Percentiles rank a stretch among this genome's conserved stretches.
Conservation (phyloP, 2,888 invertebrate genomes). For the Pachliopta kotzebuea region DNA sequence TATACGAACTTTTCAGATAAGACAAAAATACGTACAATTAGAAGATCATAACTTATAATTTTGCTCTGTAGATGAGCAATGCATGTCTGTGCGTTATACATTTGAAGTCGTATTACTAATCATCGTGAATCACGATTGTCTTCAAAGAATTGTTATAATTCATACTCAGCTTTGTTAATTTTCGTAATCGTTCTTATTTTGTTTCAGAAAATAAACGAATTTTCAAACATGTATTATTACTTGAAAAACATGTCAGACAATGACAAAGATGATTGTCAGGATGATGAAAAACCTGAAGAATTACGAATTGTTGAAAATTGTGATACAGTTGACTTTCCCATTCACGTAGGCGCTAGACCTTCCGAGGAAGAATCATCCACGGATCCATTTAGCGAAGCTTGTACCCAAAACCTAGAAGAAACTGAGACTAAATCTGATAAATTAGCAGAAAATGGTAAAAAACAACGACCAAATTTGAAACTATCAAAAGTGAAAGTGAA, state of each 20-base stretch:
- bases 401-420: conserved; percentile 69
- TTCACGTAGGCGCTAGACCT: conserved; percentile 37
- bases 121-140: conserved; percentile 7
- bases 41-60: not conserved
- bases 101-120: conserved; percentile 4
- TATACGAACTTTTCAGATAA: not conserved
- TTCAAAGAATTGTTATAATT: not conserved
- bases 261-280: conserved; percentile 75
- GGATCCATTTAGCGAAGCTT: conserved; percentile 75
- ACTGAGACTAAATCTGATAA: conserved; percentile 43
- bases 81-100: not conserved
- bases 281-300: conserved; percentile 54
- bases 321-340: conserved; percentile 65
- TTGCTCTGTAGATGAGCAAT: not conserved
- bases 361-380: conserved; percentile 40
- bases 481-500: conserved; percentile 65
- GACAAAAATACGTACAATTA: not conserved
- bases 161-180: not conserved
- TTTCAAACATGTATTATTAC: conserved; percentile 92
- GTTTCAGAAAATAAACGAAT: conserved; percentile 91
- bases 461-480: conserved; percentile 70
- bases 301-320: conserved; percentile 61
- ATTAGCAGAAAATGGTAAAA: conserved; percentile 48
- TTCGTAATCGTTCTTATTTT: too few species aligned
- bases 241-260: conserved; percentile 87